Evolutionary conservation across 2,797 vertebrate genomes (phyloP).

Genomic region (Xiphorhynchus erythropygius): DNA sequence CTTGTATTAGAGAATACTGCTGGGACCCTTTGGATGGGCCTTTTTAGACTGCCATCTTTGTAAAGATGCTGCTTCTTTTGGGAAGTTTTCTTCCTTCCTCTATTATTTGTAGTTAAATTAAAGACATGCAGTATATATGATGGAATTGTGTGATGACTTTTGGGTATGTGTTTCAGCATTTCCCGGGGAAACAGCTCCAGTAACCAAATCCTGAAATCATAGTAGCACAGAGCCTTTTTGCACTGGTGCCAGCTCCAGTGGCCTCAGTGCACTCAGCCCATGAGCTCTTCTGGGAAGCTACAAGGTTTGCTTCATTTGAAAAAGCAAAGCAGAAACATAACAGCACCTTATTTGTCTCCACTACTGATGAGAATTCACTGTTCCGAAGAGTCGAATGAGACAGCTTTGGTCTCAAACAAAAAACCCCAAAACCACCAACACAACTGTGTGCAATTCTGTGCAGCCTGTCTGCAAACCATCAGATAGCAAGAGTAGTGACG

Average conservation of each 20-base stretch:
- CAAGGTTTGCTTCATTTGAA: neutral
- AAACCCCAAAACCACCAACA: neutral
- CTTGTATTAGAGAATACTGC: neutral
- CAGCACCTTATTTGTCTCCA: neutral
- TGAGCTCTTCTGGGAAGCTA: neutral
- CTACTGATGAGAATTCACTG: neutral
- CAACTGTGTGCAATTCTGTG: neutral
- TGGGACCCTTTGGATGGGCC: neutral
- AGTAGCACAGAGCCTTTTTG: neutral
- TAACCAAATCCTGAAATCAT: neutral
- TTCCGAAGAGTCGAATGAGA: neutral
- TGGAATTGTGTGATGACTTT: neutral
- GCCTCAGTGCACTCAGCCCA: neutral
- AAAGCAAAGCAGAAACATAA: neutral
- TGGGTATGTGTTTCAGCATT: neutral
- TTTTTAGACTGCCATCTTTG: neutral
- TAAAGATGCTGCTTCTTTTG: neutral
- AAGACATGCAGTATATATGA: neutral
- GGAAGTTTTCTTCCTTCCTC: neutral
- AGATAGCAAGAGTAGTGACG: neutral
- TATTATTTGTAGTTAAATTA: neutral
- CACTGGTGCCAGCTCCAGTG: neutral
- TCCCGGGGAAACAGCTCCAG: neutral
- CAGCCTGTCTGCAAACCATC: neutral
- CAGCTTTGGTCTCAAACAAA: neutral